A percentile compares a stretch with the other conserved stretches of the same genome.
These are phyloP conservation scores for human DNA, from an alignment of 2,113 vertebrate genomes.

Conservation along the genomic window GRCh38 chrX:101750001-101750500, in stretches of 20 bases:
- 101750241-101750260: neutral
- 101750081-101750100: neutral
- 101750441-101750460: slow-evolving; percentile 49
- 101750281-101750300: neutral
- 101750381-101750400: neutral
- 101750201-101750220: neutral
- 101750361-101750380: neutral
- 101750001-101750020: slow-evolving; percentile 17
- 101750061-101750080: neutral
- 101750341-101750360: neutral
- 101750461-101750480: slow-evolving; percentile 23
- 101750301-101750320: neutral
- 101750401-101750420: neutral
- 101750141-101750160: neutral
- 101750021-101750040: neutral
- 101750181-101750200: neutral
- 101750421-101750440: neutral
- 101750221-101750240: neutral
- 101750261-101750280: neutral
- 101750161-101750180: neutral
- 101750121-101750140: neutral
- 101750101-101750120: neutral
- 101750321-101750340: neutral
- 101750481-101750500: slow-evolving; percentile 63
- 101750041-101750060: neutral